Evolutionary conservation across 2,113 vertebrate genomes (phyloP), one percentile per base, ranked within the genome.

Genomic region (Clupea harengus): DNA sequence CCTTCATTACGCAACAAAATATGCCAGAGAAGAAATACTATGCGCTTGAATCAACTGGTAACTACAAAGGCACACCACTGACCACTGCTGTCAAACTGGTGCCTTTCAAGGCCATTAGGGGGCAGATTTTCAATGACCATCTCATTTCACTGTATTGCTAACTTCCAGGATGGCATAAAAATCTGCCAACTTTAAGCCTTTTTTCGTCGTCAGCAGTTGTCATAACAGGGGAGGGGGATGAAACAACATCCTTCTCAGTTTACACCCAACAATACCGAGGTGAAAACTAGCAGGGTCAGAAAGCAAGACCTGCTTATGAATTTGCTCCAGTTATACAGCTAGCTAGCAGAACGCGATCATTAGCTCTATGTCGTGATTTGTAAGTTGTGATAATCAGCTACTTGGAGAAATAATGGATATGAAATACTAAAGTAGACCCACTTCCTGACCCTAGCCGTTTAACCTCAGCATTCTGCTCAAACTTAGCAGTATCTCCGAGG

Each of bases 41-140:
- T 72, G 72, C 25, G 72, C 72, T 78, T 78, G 13, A 78, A 78
- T 78, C 72, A 78, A 78, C 72, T 11, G 72, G 32, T 78, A 78
- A 39, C 28, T 39, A 78, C 25, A 39, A 78, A 78, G 72, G 72
- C 72, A 78, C 72, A 44, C 72, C 72, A 78, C 3, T 44, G 72
- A 78, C 72, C 72, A 22, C 20, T 60, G 54, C 50, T 52, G 50
- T 52, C 50, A 13, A 52, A 67, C 64, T 67, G 64, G n/a, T n/a
- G 8, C 25, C 64, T 28, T 67, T 67, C n/a, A 25, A 67, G 25
- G 72, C 72, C 28, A 78, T 1, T 17, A 32, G 13, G 13, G 28
- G 72, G 72, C 32, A 78, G 28, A 72, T 32, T 28, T 54, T 32
- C 64, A 28, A 9, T n/a, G 64, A 72, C 28, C 0, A 72, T 72